These are phyloP conservation scores for Bedellia somnulentella DNA, from an alignment of 2,888 invertebrate genomes.

Conservation along the genomic window DNA sequence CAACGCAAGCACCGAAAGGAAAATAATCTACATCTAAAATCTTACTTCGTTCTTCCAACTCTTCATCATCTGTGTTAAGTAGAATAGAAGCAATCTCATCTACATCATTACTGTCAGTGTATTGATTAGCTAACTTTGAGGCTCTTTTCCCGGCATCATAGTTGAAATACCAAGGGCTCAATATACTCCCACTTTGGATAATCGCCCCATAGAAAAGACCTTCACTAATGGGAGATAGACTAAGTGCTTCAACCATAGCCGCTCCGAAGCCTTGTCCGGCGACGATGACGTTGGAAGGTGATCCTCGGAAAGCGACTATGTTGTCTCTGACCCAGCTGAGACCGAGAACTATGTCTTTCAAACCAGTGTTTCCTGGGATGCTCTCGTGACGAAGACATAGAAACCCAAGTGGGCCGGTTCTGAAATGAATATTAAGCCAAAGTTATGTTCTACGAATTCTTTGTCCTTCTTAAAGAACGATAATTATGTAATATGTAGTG, in stretches of 20 bases:
- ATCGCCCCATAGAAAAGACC: conserved; percentile 38
- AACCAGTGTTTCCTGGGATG: conserved; percentile 40
- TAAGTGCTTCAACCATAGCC: conserved; percentile 34
- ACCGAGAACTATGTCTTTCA: conserved; percentile 36
- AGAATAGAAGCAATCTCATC: conserved; percentile 11
- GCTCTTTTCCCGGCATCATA: conserved; percentile 33
- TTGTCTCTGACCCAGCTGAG: conserved; percentile 45
- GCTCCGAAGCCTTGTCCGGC: conserved; percentile 43
- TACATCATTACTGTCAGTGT: conserved; percentile 14
- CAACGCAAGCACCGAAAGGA: conserved; percentile 37
- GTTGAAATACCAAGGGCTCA: conserved; percentile 43
- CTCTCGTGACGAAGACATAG: conserved; percentile 28
- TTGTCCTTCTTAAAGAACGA: too few species aligned
- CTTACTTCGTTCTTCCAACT: conserved; percentile 20
- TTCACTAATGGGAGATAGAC: conserved; percentile 23
- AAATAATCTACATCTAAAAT: conserved; percentile 27
- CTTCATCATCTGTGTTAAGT: conserved; percentile 16
- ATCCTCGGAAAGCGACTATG: conserved; percentile 42
- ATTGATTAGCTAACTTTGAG: conserved; percentile 14
- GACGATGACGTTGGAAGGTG: conserved; percentile 28
- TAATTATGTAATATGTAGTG: too few species aligned
- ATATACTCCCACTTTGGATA: conserved; percentile 36
- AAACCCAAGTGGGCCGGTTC: conserved; percentile 36
- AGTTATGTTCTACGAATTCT: too few species aligned
- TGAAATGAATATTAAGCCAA: too few species aligned